Conservation (phyloP, 2,113 vertebrate species). For the Onychorhynchus coronatus region DNA sequence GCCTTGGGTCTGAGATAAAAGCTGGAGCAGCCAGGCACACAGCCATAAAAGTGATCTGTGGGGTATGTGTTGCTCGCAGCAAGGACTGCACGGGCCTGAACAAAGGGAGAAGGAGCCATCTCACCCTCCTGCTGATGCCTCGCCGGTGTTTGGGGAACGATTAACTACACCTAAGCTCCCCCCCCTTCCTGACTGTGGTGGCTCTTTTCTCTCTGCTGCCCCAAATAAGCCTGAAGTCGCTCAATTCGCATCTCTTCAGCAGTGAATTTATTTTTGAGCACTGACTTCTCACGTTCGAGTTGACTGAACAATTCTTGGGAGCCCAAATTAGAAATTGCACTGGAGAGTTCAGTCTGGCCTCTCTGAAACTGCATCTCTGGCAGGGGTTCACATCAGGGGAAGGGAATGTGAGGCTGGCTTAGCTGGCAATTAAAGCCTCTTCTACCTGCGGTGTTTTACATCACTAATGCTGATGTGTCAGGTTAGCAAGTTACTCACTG, state of each 20-base stretch:
- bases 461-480: neutral
- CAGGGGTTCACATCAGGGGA: neutral
- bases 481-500: neutral
- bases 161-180: neutral
- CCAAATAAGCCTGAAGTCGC: slow-evolving; percentile 36
- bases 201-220: neutral
- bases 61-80: neutral
- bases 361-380: neutral
- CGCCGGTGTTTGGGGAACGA: neutral
- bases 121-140: neutral
- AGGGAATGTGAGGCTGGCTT: neutral
- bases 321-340: neutral
- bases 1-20: slow-evolving; percentile 9
- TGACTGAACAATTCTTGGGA: neutral
- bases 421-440: neutral
- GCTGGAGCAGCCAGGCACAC: neutral
- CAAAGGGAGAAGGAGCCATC: neutral
- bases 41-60: neutral
- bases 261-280: slow-evolving; percentile 22
- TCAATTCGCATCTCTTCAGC: neutral
- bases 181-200: neutral
- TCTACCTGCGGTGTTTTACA: neutral
- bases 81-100: neutral
- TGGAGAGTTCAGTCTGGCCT: neutral
- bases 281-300: neutral